A percentile compares a stretch with the other conserved stretches of the same genome.
Evolutionary conservation across 2,888 invertebrate genomes (phyloP).

Genomic region (Andrena hattorfiana): DNA sequence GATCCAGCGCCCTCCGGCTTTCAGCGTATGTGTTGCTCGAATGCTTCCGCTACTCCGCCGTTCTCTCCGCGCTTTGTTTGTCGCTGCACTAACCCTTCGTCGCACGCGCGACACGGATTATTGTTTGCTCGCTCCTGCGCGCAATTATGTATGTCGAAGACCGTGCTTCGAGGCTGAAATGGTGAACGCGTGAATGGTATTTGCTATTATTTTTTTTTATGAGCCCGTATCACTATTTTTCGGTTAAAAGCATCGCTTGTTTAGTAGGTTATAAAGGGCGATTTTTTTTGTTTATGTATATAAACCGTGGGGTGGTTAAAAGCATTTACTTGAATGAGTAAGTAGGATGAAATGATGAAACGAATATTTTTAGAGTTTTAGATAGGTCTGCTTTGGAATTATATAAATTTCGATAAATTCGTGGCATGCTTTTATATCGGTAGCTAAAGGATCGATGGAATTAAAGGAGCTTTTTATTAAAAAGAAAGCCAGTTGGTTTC

Average conservation of each 20-base stretch:
- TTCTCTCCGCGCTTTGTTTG: conserved; percentile 47
- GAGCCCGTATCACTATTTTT: neutral
- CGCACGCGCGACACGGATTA: conserved; percentile 33
- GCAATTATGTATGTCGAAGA: conserved; percentile 43
- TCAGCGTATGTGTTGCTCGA: conserved; percentile 39
- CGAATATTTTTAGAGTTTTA: too few relatives aligned
- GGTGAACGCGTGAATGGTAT: neutral
- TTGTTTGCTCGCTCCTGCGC: conserved; percentile 48
- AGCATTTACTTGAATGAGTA: too few relatives aligned
- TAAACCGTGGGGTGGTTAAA: too few relatives aligned
- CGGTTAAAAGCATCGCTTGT: neutral
- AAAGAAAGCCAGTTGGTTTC: too few relatives aligned
- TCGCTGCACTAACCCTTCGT: conserved; percentile 17
- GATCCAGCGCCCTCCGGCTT: conserved; percentile 26
- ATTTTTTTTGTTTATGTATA: neutral
- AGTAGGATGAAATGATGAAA: too few relatives aligned
- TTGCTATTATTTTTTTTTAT: neutral
- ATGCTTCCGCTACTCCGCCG: conserved; percentile 45
- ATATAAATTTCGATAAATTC: too few relatives aligned
- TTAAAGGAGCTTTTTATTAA: too few relatives aligned
- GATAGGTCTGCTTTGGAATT: too few relatives aligned
- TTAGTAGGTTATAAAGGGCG: neutral
- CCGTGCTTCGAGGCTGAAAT: conserved; percentile 4
- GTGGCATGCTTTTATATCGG: too few relatives aligned
- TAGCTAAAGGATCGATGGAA: too few relatives aligned